Evolutionary conservation across 2,888 invertebrate genomes (phyloP).

Genomic region (Chymomyza caudatula): DNA sequence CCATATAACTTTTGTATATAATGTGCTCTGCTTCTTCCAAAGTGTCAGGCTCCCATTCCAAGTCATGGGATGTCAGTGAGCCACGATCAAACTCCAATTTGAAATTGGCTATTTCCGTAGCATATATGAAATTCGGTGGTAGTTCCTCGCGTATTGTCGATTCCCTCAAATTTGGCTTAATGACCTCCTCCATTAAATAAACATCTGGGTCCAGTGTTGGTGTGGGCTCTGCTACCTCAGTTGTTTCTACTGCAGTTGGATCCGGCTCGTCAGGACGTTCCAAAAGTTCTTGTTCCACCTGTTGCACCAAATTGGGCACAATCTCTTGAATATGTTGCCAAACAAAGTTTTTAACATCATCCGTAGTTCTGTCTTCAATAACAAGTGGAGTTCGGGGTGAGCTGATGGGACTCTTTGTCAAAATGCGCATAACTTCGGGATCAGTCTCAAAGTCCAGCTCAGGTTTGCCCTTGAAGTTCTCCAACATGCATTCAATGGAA

Average conservation of each 20-base stretch:
- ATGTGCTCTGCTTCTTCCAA: slow-evolving; percentile 51
- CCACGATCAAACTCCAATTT: slow-evolving; percentile 58
- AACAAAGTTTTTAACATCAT: slow-evolving; percentile 76
- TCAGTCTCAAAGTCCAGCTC: slow-evolving; percentile 67
- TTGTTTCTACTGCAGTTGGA: background rate
- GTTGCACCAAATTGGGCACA: slow-evolving; percentile 77
- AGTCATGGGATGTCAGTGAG: slow-evolving; percentile 45
- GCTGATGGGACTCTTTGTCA: slow-evolving; percentile 77
- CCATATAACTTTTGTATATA: slow-evolving; percentile 60
- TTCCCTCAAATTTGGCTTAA: slow-evolving; percentile 72
- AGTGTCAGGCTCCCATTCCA: slow-evolving; percentile 47
- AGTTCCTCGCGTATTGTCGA: slow-evolving; percentile 65
- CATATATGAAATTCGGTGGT: slow-evolving; percentile 57
- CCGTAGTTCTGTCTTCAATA: slow-evolving; percentile 40
- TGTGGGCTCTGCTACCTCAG: slow-evolving; percentile 19
- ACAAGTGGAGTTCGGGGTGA: slow-evolving; percentile 36
- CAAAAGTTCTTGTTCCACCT: slow-evolving; percentile 76
- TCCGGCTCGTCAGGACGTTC: slow-evolving; percentile 37
- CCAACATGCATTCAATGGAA: slow-evolving; percentile 75
- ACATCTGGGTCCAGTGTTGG: slow-evolving; percentile 52
- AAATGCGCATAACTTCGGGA: slow-evolving; percentile 72
- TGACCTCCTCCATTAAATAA: slow-evolving; percentile 74
- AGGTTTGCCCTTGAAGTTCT: slow-evolving; percentile 61
- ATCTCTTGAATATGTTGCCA: slow-evolving; percentile 78
- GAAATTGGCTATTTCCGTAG: slow-evolving; percentile 69